These are phyloP conservation scores for Acleris cristana DNA, from an alignment of 2,888 invertebrate species.

Conservation along the genomic window DNA sequence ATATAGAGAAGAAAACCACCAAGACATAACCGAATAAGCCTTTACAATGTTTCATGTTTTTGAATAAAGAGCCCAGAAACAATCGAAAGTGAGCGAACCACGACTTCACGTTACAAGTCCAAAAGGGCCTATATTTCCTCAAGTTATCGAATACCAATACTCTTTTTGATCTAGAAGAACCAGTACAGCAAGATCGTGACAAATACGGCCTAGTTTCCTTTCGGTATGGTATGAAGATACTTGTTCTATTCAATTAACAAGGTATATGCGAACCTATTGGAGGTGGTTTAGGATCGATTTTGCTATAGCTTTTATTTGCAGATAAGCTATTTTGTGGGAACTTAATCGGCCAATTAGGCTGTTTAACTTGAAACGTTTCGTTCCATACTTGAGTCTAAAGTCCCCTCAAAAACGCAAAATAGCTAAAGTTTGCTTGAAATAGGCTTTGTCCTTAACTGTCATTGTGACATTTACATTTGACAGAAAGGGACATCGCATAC, in stretches of 20 bases:
- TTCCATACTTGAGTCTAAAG: constrained; percentile 8
- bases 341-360: constrained; percentile 27
- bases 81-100: constrained; percentile 32
- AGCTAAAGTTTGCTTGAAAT: too few species aligned
- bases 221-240: constrained; percentile 9
- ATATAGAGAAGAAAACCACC: background rate
- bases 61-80: constrained; percentile 13
- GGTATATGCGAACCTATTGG: too few species aligned
- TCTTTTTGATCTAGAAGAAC: background rate
- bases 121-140: background rate
- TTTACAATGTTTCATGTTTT: background rate
- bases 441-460: too few species aligned
- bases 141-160: background rate
- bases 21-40: background rate
- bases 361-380: constrained; percentile 17
- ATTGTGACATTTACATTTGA: too few species aligned
- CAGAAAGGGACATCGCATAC: too few species aligned
- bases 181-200: constrained; percentile 41
- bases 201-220: constrained; percentile 42
- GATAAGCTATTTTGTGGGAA: too few species aligned
- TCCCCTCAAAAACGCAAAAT: too few species aligned
- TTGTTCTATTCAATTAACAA: background rate
- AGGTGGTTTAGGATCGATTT: too few species aligned
- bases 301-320: too few species aligned
- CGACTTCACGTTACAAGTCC: background rate